Conservation (phyloP, 2,113 vertebrate species). For the Cricetomys ansorgei region DNA sequence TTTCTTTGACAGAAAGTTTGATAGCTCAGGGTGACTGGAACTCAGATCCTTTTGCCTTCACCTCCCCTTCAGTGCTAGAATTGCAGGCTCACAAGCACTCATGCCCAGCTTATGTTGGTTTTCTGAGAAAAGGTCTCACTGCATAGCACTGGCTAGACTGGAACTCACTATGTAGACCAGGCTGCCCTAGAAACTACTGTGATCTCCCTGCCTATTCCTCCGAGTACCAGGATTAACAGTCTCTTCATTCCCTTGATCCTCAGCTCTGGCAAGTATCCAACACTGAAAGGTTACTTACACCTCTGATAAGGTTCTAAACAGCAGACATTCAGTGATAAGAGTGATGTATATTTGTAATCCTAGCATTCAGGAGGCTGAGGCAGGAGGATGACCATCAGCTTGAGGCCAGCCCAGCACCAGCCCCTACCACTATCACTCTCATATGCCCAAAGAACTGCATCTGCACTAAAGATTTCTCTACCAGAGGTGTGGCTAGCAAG, state of each 20-base stretch:
- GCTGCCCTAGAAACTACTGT: background rate
- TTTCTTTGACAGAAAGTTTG: background rate
- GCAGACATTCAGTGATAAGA: conserved; percentile 16
- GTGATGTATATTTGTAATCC: background rate
- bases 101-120: background rate
- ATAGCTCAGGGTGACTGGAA: background rate
- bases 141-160: background rate
- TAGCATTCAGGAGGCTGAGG: background rate
- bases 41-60: background rate
- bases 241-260: conserved; percentile 39
- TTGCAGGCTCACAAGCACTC: background rate
- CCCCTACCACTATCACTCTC: background rate
- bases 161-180: background rate
- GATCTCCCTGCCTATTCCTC: background rate
- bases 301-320: conserved; percentile 20
- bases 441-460: background rate
- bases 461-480: background rate
- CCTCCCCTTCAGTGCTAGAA: background rate
- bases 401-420: background rate
- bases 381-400: background rate
- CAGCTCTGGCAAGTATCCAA: background rate
- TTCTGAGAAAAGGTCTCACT: background rate
- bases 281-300: conserved; percentile 13
- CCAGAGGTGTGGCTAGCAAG: background rate
- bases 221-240: background rate